A percentile compares a stretch with the other conserved stretches of the same genome.
Evolutionary conservation across 2,113 vertebrate genomes (phyloP).

Genomic region (Corythoichthys intestinalis): DNA sequence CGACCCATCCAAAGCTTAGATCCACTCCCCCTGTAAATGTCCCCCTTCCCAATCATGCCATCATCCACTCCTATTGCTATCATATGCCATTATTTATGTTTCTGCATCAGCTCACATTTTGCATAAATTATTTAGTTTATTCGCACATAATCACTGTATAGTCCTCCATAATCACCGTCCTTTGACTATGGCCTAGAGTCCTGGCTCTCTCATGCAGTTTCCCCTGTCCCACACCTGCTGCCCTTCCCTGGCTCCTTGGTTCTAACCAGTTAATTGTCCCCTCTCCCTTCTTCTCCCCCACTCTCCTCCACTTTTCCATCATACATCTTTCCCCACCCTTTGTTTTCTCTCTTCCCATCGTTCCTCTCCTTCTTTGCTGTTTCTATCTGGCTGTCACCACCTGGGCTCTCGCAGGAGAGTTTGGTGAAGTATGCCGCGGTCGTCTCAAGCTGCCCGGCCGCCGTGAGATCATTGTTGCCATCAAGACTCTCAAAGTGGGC

Average conservation of each 20-base stretch:
- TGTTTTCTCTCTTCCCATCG: conserved; percentile 42
- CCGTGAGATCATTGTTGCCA: conserved; percentile 94
- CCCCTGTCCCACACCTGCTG: conserved; percentile 44
- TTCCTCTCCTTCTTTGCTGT: conserved; percentile 41
- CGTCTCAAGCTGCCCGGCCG: conserved; percentile 91
- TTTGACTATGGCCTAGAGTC: conserved; percentile 50
- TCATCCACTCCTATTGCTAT: conserved; percentile 4
- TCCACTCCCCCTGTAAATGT: conserved; percentile 1
- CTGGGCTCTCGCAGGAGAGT: conserved; percentile 82
- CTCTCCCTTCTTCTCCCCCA: conserved; percentile 66
- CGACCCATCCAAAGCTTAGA: conserved; percentile 52
- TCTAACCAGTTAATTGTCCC: conserved; percentile 76
- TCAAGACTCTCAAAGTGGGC: conserved; percentile 96
- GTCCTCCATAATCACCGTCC: conserved; percentile 28
- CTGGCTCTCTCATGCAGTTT: conserved; percentile 53
- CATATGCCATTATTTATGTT: conserved; percentile 14
- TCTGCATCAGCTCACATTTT: conserved; percentile 19
- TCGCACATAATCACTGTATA: conserved; percentile 38
- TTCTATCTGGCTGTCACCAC: conserved; percentile 49
- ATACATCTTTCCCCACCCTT: conserved; percentile 55
- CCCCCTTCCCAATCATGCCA: neutral
- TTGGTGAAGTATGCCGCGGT: conserved; percentile 93
- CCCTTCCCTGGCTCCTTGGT: conserved; percentile 68
- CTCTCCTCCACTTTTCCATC: conserved; percentile 68
- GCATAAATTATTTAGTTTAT: conserved; percentile 30